Percentiles rank a stretch among this genome's conserved stretches.
These are phyloP conservation scores for Synergus umbraculus DNA, from an alignment of 2,888 invertebrate genomes.

Conservation along the genomic window DNA sequence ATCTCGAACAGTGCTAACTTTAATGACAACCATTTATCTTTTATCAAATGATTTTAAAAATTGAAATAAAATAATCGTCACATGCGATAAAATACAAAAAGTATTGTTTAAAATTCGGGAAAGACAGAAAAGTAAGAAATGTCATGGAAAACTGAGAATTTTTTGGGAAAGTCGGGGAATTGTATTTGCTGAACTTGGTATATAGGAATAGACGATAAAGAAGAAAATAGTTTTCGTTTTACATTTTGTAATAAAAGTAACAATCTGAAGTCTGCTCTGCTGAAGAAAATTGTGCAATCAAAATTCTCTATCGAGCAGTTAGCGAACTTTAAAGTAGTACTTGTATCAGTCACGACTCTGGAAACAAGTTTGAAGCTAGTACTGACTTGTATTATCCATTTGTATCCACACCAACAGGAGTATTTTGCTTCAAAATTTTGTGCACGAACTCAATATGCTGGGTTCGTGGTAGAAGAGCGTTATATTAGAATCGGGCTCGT, in stretches of 20 bases:
- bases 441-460: slow-evolving; percentile 60
- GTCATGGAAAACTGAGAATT: too few species aligned
- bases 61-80: neutral
- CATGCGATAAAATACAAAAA: too few species aligned
- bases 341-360: slow-evolving; percentile 11
- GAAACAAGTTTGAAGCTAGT: slow-evolving; percentile 20
- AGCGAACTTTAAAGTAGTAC: slow-evolving; percentile 5
- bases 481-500: neutral
- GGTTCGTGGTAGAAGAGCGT: slow-evolving; percentile 40
- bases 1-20: neutral
- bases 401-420: slow-evolving; percentile 43
- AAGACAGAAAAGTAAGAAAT: too few species aligned
- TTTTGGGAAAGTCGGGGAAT: too few species aligned
- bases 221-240: neutral
- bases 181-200: too few species aligned
- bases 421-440: slow-evolving; percentile 55
- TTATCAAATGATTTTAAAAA: neutral
- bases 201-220: too few species aligned
- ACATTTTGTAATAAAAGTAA: neutral
- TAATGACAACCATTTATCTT: neutral
- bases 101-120: too few species aligned
- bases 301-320: neutral
- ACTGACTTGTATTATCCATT: slow-evolving; percentile 2
- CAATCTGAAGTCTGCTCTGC: neutral
- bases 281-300: neutral